Conservation (phyloP, 2,888 invertebrate genomes). For the Lasiommata megera region DNA sequence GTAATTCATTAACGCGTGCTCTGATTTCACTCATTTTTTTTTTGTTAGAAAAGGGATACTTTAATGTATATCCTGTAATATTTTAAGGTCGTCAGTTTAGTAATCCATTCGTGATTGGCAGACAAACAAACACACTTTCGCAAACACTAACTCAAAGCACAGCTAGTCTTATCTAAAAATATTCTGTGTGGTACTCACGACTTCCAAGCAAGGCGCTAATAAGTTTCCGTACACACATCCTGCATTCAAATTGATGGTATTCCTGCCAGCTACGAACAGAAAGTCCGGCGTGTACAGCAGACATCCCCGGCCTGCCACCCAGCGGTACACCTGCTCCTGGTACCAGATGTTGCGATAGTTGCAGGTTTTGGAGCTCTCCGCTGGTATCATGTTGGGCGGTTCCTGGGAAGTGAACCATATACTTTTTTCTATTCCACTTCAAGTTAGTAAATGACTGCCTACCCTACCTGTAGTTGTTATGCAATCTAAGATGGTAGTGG, state of each 20-base stretch:
- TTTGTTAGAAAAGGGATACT: too few species aligned
- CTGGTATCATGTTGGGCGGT: conserved; percentile 49
- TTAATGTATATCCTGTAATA: too few species aligned
- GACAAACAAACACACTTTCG: too few species aligned
- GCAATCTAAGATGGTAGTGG: neutral
- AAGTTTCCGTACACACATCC: conserved; percentile 60
- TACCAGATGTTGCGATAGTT: conserved; percentile 62
- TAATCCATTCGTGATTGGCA: too few species aligned
- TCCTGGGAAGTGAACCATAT: conserved; percentile 47
- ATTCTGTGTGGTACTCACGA: conserved; percentile 50
- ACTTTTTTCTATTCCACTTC: too few species aligned
- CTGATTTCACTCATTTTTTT: too few species aligned
- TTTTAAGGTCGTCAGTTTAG: too few species aligned
- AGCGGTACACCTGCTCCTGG: conserved; percentile 68
- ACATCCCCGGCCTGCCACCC: conserved; percentile 72
- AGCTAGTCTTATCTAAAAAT: neutral
- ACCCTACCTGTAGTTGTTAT: too few species aligned
- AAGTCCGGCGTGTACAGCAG: conserved; percentile 65
- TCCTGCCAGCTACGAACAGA: conserved; percentile 55
- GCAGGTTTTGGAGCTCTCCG: conserved; percentile 53
- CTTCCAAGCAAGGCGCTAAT: conserved; percentile 67
- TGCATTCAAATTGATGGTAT: conserved; percentile 55
- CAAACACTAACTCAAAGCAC: too few species aligned
- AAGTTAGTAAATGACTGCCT: too few species aligned
- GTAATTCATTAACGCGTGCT: too few species aligned